Percentiles rank a stretch among this genome's conserved stretches.
Evolutionary conservation across 2,888 invertebrate genomes (phyloP).

Genomic region (Erannis defoliaria): DNA sequence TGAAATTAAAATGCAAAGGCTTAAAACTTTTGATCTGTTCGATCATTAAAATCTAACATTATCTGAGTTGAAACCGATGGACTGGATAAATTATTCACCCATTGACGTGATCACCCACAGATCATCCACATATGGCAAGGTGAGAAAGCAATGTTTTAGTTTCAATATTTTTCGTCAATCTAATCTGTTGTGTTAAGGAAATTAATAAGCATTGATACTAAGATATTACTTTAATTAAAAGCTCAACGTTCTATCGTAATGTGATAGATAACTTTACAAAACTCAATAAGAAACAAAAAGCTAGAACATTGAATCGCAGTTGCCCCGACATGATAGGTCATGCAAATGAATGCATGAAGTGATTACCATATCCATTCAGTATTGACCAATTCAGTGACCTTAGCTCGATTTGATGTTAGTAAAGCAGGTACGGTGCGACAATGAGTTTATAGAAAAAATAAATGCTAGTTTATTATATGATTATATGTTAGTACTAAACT

Average conservation of each 20-base stretch:
- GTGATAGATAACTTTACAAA: conserved; percentile 2
- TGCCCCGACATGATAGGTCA: conserved; percentile 48
- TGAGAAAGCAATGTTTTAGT: too few relatives aligned
- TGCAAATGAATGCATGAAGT: conserved; percentile 59
- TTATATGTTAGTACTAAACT: too few relatives aligned
- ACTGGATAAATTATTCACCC: too few relatives aligned
- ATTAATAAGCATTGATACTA: neutral
- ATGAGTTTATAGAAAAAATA: too few relatives aligned
- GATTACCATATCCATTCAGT: conserved; percentile 62
- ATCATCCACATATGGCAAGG: too few relatives aligned
- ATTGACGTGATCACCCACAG: too few relatives aligned
- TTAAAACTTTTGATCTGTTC: conserved; percentile 91
- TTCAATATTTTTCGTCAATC: too few relatives aligned
- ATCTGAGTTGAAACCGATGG: conserved; percentile 96
- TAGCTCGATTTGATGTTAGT: conserved; percentile 16
- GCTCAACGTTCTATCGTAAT: neutral
- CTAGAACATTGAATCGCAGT: conserved; percentile 27
- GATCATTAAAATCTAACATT: conserved; percentile 94
- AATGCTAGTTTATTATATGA: too few relatives aligned
- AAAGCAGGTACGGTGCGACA: neutral
- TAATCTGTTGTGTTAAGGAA: neutral
- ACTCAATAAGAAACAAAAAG: conserved; percentile 32
- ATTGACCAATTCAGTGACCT: conserved; percentile 51
- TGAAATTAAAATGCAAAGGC: conserved; percentile 89
- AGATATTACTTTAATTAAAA: neutral